Conservation (phyloP, 1,140 invertebrate genomes). For the Akabosia matsudoensis region DNA sequence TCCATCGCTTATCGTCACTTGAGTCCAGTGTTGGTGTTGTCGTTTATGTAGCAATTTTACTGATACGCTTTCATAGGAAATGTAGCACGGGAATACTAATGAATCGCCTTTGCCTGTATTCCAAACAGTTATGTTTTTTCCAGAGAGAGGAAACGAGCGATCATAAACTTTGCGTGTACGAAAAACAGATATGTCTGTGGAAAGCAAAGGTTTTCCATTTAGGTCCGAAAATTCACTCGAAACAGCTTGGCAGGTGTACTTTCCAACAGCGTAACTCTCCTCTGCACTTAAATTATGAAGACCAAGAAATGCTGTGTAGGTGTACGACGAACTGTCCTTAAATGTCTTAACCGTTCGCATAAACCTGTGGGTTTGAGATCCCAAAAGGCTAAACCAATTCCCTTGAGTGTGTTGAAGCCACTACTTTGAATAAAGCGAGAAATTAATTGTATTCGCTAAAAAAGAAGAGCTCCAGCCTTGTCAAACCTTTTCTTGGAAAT, state of each 20-base stretch:
- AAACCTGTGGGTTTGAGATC: not conserved
- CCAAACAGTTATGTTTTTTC: not conserved
- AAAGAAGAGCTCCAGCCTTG: not conserved
- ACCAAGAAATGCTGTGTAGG: not conserved
- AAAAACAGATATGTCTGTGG: not conserved
- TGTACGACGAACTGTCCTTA: not conserved
- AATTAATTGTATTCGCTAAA: not conserved
- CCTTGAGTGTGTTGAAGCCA: not conserved
- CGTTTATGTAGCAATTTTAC: not conserved
- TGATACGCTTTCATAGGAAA: not conserved
- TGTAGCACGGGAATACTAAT: not conserved
- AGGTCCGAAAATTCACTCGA: no score
- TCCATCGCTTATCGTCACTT: not conserved
- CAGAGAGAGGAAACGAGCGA: not conserved
- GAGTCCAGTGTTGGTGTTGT: not conserved
- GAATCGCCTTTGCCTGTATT: not conserved
- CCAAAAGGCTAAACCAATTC: not conserved
- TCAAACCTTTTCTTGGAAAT: not conserved
- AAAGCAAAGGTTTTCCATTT: not conserved
- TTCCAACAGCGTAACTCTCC: not conserved
- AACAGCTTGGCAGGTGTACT: not conserved
- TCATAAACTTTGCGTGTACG: not conserved
- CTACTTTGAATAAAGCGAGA: not conserved
- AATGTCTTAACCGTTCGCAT: not conserved
- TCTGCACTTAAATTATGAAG: not conserved